Evolutionary conservation across 2,797 vertebrate species (phyloP).

Genomic region (Petrocephalus sullivani): DNA sequence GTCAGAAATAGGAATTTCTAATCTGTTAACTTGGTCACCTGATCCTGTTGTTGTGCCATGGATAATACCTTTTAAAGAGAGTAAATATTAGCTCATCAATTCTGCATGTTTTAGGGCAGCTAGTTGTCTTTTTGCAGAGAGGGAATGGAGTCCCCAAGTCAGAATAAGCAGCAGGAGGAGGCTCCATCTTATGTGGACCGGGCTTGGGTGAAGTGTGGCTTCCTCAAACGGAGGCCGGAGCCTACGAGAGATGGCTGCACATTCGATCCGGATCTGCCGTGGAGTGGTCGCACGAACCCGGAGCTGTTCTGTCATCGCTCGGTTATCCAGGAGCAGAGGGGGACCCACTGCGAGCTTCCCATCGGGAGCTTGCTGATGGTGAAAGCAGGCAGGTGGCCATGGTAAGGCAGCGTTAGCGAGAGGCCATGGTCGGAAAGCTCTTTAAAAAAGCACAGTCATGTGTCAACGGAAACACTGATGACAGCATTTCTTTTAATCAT

Average conservation of each 20-base stretch:
- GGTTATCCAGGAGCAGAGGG: background rate
- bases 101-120: background rate
- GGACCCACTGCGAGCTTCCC: conserved; percentile 21
- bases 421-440: background rate
- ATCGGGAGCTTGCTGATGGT: conserved; percentile 34
- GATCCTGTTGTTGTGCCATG: background rate
- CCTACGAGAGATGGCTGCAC: background rate
- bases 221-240: conserved; percentile 30
- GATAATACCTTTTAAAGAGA: background rate
- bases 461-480: background rate
- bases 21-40: background rate
- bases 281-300: conserved; percentile 33
- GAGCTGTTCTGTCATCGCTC: background rate
- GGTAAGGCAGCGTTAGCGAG: conserved; percentile 17
- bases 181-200: background rate
- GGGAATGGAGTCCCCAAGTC: background rate
- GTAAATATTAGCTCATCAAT: background rate
- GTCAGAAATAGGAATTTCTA: background rate
- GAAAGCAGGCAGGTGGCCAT: conserved; percentile 31
- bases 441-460: background rate
- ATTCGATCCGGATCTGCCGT: conserved; percentile 21
- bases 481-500: background rate
- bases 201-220: conserved; percentile 29
- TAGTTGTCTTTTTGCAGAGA: background rate
- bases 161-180: background rate